These are phyloP conservation scores for Danio choprae DNA, from an alignment of 2,797 vertebrate genomes.

Conservation along the genomic window DNA sequence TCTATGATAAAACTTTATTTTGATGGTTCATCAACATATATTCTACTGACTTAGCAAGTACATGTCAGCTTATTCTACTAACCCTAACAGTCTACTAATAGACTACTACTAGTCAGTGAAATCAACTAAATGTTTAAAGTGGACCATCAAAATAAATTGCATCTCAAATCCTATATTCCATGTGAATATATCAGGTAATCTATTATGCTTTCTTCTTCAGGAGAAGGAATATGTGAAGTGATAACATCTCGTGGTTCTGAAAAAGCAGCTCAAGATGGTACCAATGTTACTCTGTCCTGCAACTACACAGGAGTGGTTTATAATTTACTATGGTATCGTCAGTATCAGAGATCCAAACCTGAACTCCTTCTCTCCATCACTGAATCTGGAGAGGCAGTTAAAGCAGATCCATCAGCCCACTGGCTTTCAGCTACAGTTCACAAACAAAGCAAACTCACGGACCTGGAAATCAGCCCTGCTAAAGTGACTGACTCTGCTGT, in stretches of 20 bases:
- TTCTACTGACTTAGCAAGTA: background rate
- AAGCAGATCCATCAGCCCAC: conserved; percentile 3
- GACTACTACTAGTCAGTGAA: too few relatives aligned
- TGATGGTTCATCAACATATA: background rate
- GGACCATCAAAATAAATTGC: too few relatives aligned
- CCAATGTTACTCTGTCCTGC: conserved; percentile 22
- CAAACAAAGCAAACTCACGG: background rate
- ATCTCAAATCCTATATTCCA: background rate
- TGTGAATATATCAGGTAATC: background rate
- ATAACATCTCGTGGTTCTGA: background rate
- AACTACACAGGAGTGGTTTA: background rate
- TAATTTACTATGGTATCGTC: conserved; percentile 45
- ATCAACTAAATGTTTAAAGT: background rate
- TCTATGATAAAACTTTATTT: background rate
- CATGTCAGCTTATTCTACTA: too few relatives aligned
- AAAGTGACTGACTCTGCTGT: conserved; percentile 44
- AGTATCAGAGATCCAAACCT: conserved; percentile 23
- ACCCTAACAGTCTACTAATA: too few relatives aligned
- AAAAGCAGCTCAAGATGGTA: background rate
- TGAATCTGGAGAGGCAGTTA: conserved; percentile 12
- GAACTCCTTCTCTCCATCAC: conserved; percentile 26
- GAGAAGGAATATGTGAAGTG: background rate
- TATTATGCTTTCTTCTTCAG: background rate
- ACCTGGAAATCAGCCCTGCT: conserved; percentile 45
- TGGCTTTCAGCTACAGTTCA: conserved; percentile 10